phyloP scores from a whole-genome alignment of 2,113 vertebrate genomes.

The Saccopteryx leptura region DNA sequence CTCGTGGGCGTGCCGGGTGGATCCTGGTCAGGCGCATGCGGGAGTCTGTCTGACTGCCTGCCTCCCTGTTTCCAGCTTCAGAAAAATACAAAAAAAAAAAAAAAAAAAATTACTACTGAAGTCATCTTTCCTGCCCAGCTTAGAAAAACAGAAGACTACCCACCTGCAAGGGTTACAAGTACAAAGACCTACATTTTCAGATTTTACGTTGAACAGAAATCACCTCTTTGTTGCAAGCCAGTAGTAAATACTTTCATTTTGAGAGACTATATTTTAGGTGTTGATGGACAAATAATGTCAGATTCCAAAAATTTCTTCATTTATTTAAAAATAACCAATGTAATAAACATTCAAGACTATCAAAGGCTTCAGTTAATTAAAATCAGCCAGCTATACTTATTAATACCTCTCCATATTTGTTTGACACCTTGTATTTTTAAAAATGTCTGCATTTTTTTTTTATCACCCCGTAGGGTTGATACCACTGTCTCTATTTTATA shows the following conservation, averaged over 20 bases:
- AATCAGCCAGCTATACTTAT: background rate
- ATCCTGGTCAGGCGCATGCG: too few relatives aligned
- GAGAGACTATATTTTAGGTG: background rate
- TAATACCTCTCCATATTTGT: background rate
- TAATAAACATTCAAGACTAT: background rate
- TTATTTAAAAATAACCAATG: constrained; percentile 43
- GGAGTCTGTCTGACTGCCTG: too few relatives aligned
- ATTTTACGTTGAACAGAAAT: constrained; percentile 10
- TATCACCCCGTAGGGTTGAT: background rate
- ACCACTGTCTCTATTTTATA: background rate
- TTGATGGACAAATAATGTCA: constrained; percentile 24
- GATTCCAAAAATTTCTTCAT: background rate
- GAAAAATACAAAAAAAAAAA: too few relatives aligned
- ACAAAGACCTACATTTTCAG: background rate
- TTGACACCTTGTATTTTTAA: background rate
- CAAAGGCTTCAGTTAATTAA: constrained; percentile 29
- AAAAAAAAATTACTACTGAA: background rate
- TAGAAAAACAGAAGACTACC: background rate
- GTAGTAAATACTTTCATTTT: background rate
- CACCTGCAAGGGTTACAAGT: background rate
- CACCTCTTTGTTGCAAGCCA: background rate
- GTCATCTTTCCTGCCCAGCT: background rate
- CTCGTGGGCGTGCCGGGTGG: too few relatives aligned
- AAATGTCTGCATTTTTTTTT: background rate
- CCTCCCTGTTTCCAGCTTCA: too few relatives aligned